Percentiles rank a stretch among this genome's conserved stretches.
Conservation (phyloP, 1,140 invertebrate genomes). For the Trichomalopsis sarcophagae region DNA sequence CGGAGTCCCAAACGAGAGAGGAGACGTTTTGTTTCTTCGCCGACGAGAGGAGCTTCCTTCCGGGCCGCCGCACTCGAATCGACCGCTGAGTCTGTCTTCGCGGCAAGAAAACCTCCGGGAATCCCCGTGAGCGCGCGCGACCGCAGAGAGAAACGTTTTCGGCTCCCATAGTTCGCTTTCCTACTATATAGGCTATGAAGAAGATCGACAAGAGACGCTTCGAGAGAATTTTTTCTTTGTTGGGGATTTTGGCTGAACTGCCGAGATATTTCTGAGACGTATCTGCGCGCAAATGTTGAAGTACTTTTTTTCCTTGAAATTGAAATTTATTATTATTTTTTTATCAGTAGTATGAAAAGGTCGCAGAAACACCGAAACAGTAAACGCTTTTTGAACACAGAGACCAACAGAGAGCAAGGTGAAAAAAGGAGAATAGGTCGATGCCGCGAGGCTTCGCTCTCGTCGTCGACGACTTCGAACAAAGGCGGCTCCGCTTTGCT, state of each 20-base stretch:
- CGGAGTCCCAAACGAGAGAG: not conserved
- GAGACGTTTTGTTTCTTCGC: conserved; percentile 45
- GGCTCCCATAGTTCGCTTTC: not conserved
- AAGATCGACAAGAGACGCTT: not conserved
- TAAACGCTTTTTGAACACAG: not conserved
- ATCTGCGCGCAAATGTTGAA: too few species aligned
- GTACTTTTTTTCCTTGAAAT: too few species aligned
- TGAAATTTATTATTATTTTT: too few species aligned
- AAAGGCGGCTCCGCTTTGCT: conserved; percentile 19
- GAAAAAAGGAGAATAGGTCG: conserved; percentile 29
- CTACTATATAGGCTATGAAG: too few species aligned
- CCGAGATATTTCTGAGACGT: too few species aligned
- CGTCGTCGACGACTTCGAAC: not conserved
- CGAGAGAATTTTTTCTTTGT: not conserved
- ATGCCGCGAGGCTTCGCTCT: conserved; percentile 20
- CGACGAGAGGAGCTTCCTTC: conserved; percentile 17
- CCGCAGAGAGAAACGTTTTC: not conserved
- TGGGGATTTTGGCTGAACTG: not conserved
- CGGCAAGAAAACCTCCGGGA: conserved; percentile 1
- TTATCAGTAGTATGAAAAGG: too few species aligned
- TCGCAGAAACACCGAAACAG: not conserved
- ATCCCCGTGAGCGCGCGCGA: not conserved
- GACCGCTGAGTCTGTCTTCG: conserved; percentile 4
- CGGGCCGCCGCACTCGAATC: conserved; percentile 40
- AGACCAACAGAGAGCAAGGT: not conserved